These are phyloP conservation scores for Agrotis ipsilon DNA, from an alignment of 2,888 invertebrate species.

Conservation along the genomic window DNA sequence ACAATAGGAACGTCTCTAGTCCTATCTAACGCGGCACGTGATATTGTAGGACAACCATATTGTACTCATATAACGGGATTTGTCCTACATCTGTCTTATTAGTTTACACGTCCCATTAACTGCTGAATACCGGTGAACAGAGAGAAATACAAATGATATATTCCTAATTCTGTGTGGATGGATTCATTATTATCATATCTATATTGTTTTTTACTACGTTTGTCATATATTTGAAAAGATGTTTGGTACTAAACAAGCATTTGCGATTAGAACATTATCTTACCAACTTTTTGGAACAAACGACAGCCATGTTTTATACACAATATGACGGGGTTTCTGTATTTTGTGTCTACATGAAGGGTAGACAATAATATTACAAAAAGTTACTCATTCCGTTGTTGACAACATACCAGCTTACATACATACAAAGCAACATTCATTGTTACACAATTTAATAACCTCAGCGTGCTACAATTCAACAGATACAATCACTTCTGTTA, in stretches of 20 bases:
- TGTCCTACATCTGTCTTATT: conserved; percentile 36
- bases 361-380: neutral
- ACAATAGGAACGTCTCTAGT: conserved; percentile 71
- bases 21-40: conserved; percentile 59
- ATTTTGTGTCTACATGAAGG: neutral
- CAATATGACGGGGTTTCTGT: too few species aligned
- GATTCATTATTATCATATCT: neutral
- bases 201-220: neutral
- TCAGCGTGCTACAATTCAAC: neutral
- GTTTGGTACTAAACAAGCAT: too few species aligned
- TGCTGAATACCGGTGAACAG: conserved; percentile 22
- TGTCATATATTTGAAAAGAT: too few species aligned
- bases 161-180: conserved; percentile 14
- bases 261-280: too few species aligned
- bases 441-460: neutral
- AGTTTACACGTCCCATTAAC: conserved; percentile 47
- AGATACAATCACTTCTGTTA: conserved; percentile 4
- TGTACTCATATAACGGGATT: conserved; percentile 44
- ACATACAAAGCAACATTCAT: neutral
- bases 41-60: conserved; percentile 53
- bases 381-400: too few species aligned
- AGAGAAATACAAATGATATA: conserved; percentile 20
- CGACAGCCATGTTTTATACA: too few species aligned
- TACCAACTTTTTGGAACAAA: too few species aligned
- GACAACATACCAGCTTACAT: neutral